Evolutionary conservation across 64 coral and sea anemone species (phyloP).

Genomic region (Platygyra sinensis): DNA sequence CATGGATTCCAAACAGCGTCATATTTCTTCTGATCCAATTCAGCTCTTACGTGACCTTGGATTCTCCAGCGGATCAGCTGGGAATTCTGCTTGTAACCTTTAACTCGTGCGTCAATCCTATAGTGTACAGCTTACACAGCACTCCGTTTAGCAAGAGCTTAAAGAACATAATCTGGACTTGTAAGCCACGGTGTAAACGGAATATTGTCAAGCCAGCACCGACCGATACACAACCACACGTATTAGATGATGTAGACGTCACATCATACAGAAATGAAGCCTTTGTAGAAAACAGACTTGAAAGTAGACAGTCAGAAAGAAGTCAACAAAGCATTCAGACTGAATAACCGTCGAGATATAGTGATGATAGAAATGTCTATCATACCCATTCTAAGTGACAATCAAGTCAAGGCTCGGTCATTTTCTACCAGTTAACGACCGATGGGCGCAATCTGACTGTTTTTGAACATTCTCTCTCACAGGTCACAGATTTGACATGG

Average conservation of each 20-base stretch:
- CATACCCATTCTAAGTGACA: too few relatives aligned
- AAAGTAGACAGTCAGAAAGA: background rate
- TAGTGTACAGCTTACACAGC: slow-evolving; percentile 19
- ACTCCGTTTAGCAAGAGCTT: background rate
- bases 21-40: background rate
- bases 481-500: too few relatives aligned
- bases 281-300: slow-evolving; percentile 9
- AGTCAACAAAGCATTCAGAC: background rate
- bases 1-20: slow-evolving; percentile 39
- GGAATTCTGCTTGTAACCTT: slow-evolving; percentile 23
- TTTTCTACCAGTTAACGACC: too few relatives aligned
- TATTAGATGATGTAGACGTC: background rate
- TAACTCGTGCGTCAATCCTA: slow-evolving; percentile 24
- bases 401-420: too few relatives aligned
- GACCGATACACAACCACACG: background rate
- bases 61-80: background rate
- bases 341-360: too few relatives aligned
- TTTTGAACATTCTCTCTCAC: too few relatives aligned
- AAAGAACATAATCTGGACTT: background rate
- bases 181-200: background rate
- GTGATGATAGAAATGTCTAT: too few relatives aligned
- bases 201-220: background rate
- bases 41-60: background rate
- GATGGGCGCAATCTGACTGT: too few relatives aligned
- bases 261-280: slow-evolving; percentile 24